Evolutionary conservation across 1,140 invertebrate species (phyloP).

Genomic region (Antheraea pernyi): DNA sequence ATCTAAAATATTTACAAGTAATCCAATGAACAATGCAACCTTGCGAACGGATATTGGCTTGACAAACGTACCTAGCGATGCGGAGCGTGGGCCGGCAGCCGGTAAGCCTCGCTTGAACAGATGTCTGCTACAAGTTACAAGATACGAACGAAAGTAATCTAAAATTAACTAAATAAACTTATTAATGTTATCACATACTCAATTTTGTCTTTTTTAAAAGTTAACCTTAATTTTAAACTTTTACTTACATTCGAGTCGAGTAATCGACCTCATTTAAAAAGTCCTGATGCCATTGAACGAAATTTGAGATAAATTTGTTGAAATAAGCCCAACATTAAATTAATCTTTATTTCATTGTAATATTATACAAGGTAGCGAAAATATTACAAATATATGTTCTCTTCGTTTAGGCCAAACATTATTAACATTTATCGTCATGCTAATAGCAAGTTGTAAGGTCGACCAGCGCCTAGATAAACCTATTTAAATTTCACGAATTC

Average conservation of each 20-base stretch:
- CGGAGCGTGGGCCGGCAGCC: slow-evolving; percentile 6
- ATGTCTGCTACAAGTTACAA: neutral
- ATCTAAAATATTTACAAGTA: neutral
- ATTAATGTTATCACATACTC: too few species aligned
- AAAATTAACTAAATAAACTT: too few species aligned
- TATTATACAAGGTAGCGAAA: too few species aligned
- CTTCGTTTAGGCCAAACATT: neutral
- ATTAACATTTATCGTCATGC: slow-evolving; percentile 2
- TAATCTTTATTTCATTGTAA: too few species aligned
- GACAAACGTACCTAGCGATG: slow-evolving; percentile 8
- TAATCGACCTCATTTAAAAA: too few species aligned
- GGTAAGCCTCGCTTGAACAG: slow-evolving; percentile 8
- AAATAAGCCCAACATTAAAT: too few species aligned
- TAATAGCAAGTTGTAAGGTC: slow-evolving; percentile 4
- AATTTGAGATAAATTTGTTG: too few species aligned
- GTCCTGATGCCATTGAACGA: too few species aligned
- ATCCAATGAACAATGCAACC: slow-evolving; percentile 7
- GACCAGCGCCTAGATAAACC: slow-evolving; percentile 1
- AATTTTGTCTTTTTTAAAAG: too few species aligned
- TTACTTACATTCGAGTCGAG: too few species aligned
- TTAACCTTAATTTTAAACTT: too few species aligned
- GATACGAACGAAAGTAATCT: neutral
- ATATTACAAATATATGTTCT: neutral
- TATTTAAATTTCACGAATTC: slow-evolving; percentile 3
- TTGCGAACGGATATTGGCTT: slow-evolving; percentile 13